phyloP scores from a whole-genome alignment of 1,140 invertebrate genomes.

The Yoshiicerus persimilis region DNA sequence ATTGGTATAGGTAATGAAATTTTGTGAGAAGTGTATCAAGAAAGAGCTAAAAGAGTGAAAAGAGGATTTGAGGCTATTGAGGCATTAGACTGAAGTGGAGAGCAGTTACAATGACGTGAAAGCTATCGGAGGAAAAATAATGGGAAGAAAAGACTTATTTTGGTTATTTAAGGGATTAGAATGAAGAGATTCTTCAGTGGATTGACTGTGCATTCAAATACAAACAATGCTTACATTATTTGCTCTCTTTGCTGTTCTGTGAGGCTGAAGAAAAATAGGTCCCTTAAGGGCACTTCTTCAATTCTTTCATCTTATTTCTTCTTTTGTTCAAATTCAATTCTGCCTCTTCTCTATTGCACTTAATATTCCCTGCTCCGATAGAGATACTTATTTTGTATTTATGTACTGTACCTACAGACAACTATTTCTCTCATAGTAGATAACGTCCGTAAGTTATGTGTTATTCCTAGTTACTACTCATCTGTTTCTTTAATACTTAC shows the following conservation, averaged over 20 bases:
- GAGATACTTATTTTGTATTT: not conserved
- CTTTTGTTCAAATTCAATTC: not conserved
- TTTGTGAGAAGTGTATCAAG: not conserved
- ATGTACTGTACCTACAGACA: not conserved
- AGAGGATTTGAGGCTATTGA: not conserved
- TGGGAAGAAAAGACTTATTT: conserved; percentile 9
- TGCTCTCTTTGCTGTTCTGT: not conserved
- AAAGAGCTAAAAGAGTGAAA: too few species aligned
- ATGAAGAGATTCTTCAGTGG: not conserved
- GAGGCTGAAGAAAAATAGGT: not conserved
- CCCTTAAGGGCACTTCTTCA: not conserved
- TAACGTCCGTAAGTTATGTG: not conserved
- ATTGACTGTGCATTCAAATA: not conserved
- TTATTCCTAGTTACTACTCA: too few species aligned
- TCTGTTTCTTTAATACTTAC: not conserved
- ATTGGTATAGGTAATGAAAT: too few species aligned
- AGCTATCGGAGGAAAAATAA: not conserved
- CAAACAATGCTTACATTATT: conserved; percentile 12
- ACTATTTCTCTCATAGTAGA: not conserved
- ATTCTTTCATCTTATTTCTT: conserved; percentile 11
- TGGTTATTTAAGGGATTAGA: conserved; percentile 9
- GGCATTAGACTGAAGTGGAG: not conserved
- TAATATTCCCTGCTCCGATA: not conserved
- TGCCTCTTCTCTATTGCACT: not conserved
- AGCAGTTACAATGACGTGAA: not conserved